Conservation (phyloP, 2,113 vertebrate species). For the Pogona vitticeps region DNA sequence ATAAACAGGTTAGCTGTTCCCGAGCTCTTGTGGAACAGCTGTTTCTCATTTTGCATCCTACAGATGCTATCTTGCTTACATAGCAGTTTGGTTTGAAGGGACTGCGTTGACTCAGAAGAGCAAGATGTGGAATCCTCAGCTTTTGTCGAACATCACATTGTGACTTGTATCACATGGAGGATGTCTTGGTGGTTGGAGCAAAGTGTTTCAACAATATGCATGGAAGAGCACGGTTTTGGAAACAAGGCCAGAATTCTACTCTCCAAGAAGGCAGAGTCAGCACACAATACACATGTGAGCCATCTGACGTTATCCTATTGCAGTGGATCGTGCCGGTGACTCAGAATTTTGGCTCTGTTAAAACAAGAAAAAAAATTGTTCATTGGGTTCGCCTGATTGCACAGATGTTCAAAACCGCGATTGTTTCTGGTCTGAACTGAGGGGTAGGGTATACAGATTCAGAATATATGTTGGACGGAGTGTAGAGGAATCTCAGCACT, state of each 20-base stretch:
- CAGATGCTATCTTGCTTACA: constrained; percentile 68
- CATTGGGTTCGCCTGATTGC: constrained; percentile 33
- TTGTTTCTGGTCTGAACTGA: constrained; percentile 9
- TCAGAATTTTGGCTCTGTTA: constrained; percentile 21
- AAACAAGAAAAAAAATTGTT: constrained; percentile 26
- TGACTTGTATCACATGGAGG: constrained; percentile 19
- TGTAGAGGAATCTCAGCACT: not conserved
- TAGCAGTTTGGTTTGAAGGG: constrained; percentile 57
- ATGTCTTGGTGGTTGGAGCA: constrained; percentile 1
- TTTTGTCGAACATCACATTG: constrained; percentile 31
- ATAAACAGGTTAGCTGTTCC: constrained; percentile 56
- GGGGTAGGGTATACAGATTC: not conserved
- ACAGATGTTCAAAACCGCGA: constrained; percentile 28
- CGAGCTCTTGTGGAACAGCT: constrained; percentile 59
- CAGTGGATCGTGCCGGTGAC: constrained; percentile 56
- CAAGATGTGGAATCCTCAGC: constrained; percentile 53
- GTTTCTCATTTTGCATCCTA: constrained; percentile 69
- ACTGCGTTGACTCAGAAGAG: constrained; percentile 58
- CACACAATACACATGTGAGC: not conserved
- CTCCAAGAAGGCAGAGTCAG: not conserved
- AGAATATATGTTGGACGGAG: not conserved
- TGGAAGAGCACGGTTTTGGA: constrained; percentile 17
- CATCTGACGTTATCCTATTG: constrained; percentile 47
- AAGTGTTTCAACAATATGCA: not conserved
- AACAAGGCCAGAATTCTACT: constrained; percentile 33